Percentiles rank a stretch among this genome's conserved stretches.
phyloP scores from a whole-genome alignment of 2,888 invertebrate genomes.

The Lagria hirta region DNA sequence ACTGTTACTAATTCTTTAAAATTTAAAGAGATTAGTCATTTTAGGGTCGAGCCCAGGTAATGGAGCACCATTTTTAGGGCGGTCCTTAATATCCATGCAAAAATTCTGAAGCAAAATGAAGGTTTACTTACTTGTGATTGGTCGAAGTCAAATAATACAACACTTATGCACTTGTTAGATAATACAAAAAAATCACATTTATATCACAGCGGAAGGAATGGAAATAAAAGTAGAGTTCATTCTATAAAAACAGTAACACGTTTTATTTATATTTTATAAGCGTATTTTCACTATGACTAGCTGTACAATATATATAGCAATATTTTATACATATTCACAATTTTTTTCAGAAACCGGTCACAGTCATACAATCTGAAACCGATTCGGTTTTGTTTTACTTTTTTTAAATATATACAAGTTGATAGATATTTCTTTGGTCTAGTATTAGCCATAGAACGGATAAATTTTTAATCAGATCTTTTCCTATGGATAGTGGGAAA shows the following conservation, averaged over 20 bases:
- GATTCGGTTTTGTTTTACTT: slow-evolving; percentile 41
- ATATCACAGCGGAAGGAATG: slow-evolving; percentile 6
- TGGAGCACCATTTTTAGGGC: no score
- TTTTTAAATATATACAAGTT: slow-evolving; percentile 52
- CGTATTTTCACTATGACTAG: slow-evolving; percentile 57
- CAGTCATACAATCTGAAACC: slow-evolving; percentile 32
- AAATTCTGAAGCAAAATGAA: no score
- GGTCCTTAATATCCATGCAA: no score
- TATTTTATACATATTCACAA: slow-evolving; percentile 54
- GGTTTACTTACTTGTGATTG: no score
- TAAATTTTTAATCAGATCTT: slow-evolving; percentile 32
- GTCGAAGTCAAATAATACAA: no score
- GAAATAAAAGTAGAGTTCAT: slow-evolving; percentile 52
- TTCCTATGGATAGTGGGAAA: slow-evolving; percentile 26
- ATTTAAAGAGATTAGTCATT: no score
- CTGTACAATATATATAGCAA: slow-evolving; percentile 55
- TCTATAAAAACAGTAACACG: slow-evolving; percentile 58
- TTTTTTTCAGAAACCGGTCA: slow-evolving; percentile 46
- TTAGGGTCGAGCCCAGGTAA: no score
- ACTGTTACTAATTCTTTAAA: no score
- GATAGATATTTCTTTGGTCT: slow-evolving; percentile 56
- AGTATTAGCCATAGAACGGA: slow-evolving; percentile 48
- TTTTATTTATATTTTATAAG: slow-evolving; percentile 55
- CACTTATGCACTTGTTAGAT: no score
- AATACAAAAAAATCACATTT: no score